Evolutionary conservation across 2,888 invertebrate genomes (phyloP), one percentile per base, ranked within the genome.

Genomic region (Silvanus unidentatus): DNA sequence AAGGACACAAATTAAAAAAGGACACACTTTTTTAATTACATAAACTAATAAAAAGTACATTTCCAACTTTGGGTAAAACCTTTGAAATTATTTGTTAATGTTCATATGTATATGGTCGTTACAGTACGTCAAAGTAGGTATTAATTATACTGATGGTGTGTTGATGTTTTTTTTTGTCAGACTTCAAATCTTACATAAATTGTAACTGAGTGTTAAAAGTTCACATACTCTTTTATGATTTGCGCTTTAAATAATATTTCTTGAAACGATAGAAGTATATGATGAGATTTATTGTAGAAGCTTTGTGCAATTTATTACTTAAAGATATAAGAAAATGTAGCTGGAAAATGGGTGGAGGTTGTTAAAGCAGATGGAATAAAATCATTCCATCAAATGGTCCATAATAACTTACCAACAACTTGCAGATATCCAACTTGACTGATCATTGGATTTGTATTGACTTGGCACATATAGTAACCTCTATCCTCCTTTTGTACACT

Each of bases 401-500:
- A 13, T 12, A 37, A 37, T 37, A 11, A 73, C 88, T 81, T 69
- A 93, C 94, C 93, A 30, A 93, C 91, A 49, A 94, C 93, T 75
- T 93, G 90, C 34, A 94, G 79, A 69, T 88, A 92, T 46, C 94
- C 94, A 29, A 92, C 90, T 79, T 93, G 93, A 68, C 89, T 92
- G 67, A 93, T 92, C 92, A 93, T 93, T 0, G 94, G 94, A 71
- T 89, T 88, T 39, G 93, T 92, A 73, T 94, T 94, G 58, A 81
- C 80, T 74, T 90, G 89, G 72, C 89, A 90, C 87, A 89, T 88
- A 74, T 89, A 89, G 74, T 88, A 90, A 30, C 93, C 93, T 30
- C 92, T 77, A 73, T 94, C 93, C 64, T 90, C 88, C 66, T 89
- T 88, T 72, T 93, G 92, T 42, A 92, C 93, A 64, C 88, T 88